phyloP scores from a whole-genome alignment of 1,140 invertebrate genomes.

The Ladona fulva region DNA sequence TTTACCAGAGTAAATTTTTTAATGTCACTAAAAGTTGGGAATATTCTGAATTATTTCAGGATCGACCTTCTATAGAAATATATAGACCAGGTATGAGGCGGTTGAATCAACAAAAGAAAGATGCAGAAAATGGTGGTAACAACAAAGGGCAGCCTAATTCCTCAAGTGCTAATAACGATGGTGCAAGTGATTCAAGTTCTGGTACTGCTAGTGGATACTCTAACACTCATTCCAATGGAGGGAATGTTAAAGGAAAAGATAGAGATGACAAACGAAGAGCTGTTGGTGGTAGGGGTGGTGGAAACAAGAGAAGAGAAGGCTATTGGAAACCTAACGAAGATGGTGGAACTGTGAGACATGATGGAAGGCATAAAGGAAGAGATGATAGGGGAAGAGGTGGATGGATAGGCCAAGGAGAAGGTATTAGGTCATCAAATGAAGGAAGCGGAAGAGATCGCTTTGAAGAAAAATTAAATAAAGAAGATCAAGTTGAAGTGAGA shows the following conservation, averaged over 20 bases:
- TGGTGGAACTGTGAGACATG: background rate
- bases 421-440: background rate
- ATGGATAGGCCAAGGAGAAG: background rate
- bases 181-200: conserved; percentile 24
- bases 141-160: background rate
- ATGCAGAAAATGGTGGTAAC: conserved; percentile 38
- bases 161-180: conserved; percentile 29
- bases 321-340: background rate
- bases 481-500: conserved; percentile 31
- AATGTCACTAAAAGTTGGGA: background rate
- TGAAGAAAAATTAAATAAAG: background rate
- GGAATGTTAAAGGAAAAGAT: background rate
- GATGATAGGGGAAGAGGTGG: background rate
- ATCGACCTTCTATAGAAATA: conserved; percentile 60
- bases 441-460: conserved; percentile 2
- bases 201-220: conserved; percentile 28
- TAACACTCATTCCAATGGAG: background rate
- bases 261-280: background rate
- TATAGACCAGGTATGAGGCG: conserved; percentile 65
- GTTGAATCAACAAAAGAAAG: conserved; percentile 55
- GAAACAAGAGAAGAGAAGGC: background rate
- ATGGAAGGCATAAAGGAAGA: background rate
- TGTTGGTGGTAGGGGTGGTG: background rate
- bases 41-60: conserved; percentile 36
- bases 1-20: background rate